These are phyloP conservation scores for Scaptomyza graminum DNA, from an alignment of 1,140 invertebrate genomes.

Conservation along the genomic window DNA sequence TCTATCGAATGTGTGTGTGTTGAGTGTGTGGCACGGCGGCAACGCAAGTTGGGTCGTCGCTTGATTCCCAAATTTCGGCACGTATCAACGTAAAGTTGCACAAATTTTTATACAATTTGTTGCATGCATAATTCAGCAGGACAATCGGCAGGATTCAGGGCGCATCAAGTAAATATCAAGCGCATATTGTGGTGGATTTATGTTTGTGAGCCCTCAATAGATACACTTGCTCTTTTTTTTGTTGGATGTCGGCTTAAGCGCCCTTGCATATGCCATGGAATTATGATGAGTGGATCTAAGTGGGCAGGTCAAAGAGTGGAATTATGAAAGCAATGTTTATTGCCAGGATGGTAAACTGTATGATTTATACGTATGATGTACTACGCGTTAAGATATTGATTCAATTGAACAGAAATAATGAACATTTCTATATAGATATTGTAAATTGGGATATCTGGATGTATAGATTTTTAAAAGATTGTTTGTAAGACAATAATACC, in stretches of 20 bases:
- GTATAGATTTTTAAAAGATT: too few species aligned
- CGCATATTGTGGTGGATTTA: slow-evolving; percentile 67
- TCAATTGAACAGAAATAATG: background rate
- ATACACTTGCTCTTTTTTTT: slow-evolving; percentile 21
- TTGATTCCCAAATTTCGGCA: slow-evolving; percentile 80
- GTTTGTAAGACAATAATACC: too few species aligned
- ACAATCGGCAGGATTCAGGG: slow-evolving; percentile 45
- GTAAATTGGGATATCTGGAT: too few species aligned
- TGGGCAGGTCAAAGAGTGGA: background rate
- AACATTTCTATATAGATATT: too few species aligned
- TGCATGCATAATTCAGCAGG: slow-evolving; percentile 82
- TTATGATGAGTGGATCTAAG: slow-evolving; percentile 71
- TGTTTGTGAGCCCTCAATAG: slow-evolving; percentile 22
- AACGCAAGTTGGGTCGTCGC: slow-evolving; percentile 13
- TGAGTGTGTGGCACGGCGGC: too few species aligned
- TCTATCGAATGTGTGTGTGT: slow-evolving; percentile 18
- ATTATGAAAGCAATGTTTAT: background rate
- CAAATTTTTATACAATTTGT: slow-evolving; percentile 83
- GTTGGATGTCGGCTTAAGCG: slow-evolving; percentile 42
- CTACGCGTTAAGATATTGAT: background rate
- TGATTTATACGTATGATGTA: slow-evolving; percentile 14
- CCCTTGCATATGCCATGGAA: slow-evolving; percentile 52
- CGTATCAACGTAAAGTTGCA: slow-evolving; percentile 81
- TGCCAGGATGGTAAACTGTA: slow-evolving; percentile 9
- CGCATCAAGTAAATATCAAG: slow-evolving; percentile 35